A percentile compares a stretch with the other conserved stretches of the same genome.
Conservation (phyloP, 2,888 invertebrate genomes). For the Morpho helenor region DNA sequence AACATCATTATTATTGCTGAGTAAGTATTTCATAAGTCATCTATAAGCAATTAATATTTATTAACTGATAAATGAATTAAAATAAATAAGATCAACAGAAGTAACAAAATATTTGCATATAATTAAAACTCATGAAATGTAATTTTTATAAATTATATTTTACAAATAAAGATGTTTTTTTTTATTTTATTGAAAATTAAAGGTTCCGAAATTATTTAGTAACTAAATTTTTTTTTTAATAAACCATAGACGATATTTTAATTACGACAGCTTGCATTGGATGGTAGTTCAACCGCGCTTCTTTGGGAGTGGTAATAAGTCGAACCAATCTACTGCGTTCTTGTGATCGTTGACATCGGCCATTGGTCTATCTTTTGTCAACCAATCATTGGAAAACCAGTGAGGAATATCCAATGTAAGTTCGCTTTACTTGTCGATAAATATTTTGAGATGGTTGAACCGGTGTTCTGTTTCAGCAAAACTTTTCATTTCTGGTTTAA, state of each 20-base stretch:
- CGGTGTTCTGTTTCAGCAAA: slow-evolving; percentile 37
- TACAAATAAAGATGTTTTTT: no score
- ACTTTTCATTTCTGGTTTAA: slow-evolving; percentile 32
- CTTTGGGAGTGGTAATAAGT: slow-evolving; percentile 82
- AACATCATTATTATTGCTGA: no score
- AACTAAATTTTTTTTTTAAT: not conserved
- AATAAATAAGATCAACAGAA: no score
- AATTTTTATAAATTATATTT: no score
- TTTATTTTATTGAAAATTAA: no score
- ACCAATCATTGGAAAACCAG: slow-evolving; percentile 94
- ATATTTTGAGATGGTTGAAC: slow-evolving; percentile 45
- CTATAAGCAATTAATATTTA: no score
- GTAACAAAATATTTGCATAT: no score
- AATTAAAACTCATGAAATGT: no score
- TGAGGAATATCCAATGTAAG: slow-evolving; percentile 73
- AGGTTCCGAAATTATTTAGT: no score
- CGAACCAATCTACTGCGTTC: slow-evolving; percentile 86
- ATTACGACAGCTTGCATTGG: slow-evolving; percentile 70
- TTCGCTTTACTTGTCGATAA: slow-evolving; percentile 65
- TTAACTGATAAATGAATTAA: no score
- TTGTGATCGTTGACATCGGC: slow-evolving; percentile 87
- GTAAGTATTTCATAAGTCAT: no score
- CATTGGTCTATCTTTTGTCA: slow-evolving; percentile 92
- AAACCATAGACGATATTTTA: slow-evolving; percentile 64
- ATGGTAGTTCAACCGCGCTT: slow-evolving; percentile 57